A percentile compares a stretch with the other conserved stretches of the same genome.
Evolutionary conservation across 1,140 invertebrate species (phyloP).

Genomic region (Acyrthosiphon pisum): DNA sequence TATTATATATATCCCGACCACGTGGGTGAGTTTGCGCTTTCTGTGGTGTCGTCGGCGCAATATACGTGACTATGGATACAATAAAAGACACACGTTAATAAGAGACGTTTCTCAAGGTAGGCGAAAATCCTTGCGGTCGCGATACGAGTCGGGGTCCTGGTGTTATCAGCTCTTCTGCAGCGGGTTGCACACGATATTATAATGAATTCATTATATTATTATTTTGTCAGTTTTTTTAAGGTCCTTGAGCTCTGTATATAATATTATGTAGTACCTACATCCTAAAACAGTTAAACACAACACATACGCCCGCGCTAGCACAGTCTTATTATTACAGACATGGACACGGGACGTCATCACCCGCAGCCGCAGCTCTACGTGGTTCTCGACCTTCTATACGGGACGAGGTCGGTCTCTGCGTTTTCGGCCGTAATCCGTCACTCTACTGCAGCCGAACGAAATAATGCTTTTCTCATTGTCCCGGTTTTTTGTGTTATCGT

Average conservation of each 20-base stretch:
- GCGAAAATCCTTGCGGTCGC: background rate
- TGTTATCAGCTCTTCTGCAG: background rate
- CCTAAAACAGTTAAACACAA: background rate
- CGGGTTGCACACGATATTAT: background rate
- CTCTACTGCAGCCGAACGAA: background rate
- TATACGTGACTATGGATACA: background rate
- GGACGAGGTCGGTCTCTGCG: background rate
- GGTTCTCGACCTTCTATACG: background rate
- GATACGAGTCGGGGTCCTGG: background rate
- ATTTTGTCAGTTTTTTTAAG: background rate
- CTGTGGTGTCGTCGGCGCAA: background rate
- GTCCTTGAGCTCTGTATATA: background rate
- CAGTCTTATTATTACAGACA: background rate
- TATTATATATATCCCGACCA: background rate
- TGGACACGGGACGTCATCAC: background rate
- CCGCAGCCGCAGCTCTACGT: background rate
- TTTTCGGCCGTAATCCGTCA: slow-evolving; percentile 30
- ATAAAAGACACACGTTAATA: background rate
- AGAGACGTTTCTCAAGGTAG: background rate
- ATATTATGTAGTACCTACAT: background rate
- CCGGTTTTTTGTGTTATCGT: background rate
- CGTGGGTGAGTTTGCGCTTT: background rate
- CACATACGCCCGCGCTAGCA: background rate
- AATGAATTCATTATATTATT: background rate
- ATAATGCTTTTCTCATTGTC: slow-evolving; percentile 20